phyloP scores from a whole-genome alignment of 2,797 vertebrate genomes.

The Merluccius polli region DNA sequence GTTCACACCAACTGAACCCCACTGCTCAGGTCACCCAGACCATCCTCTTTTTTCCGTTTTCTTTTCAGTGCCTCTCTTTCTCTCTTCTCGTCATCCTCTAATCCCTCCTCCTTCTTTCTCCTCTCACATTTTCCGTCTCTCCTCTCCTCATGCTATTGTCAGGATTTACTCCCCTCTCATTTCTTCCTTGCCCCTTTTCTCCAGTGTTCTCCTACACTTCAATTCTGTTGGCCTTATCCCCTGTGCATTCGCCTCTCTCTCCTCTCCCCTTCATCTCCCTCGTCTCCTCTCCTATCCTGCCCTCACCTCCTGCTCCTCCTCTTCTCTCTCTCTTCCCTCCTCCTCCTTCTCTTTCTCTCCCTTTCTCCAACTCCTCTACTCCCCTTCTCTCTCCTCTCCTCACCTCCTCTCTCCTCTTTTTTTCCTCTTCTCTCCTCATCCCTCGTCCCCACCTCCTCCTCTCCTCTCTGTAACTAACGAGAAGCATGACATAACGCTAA shows the following conservation, averaged over 20 bases:
- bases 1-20: no score
- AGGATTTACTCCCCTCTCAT: slow-evolving; percentile 49
- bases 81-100: not conserved
- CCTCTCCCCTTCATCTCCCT: slow-evolving; percentile 2
- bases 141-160: not conserved
- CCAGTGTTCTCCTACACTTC: slow-evolving; percentile 60
- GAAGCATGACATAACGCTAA: not conserved
- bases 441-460: not conserved
- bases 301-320: not conserved
- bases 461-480: not conserved
- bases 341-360: not conserved
- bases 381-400: not conserved
- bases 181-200: slow-evolving; percentile 52
- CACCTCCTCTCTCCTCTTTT: not conserved
- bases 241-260: not conserved
- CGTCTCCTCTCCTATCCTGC: not conserved
- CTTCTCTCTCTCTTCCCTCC: not conserved
- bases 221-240: slow-evolving; percentile 19
- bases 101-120: not conserved
- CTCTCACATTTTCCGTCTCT: not conserved
- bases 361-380: no score
- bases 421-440: not conserved
- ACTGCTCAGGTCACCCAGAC: no score
- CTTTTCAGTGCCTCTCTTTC: slow-evolving; percentile 11
- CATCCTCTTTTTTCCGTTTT: not conserved